Evolutionary conservation across 1,140 invertebrate species (phyloP).

Genomic region (Drosophila setifemur): DNA sequence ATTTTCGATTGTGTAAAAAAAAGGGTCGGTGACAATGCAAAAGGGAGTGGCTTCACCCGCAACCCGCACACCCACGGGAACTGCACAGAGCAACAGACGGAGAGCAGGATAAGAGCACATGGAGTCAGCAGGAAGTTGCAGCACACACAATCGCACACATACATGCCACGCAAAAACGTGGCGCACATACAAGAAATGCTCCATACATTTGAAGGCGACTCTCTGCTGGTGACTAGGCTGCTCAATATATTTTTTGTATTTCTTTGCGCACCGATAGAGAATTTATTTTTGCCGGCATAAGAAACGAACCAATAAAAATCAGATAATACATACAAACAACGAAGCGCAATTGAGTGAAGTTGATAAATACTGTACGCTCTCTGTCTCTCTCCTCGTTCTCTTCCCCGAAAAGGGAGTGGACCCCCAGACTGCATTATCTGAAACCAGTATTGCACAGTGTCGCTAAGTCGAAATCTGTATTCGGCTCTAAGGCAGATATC

Average conservation of each 20-base stretch:
- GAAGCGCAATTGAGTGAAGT: conserved; percentile 31
- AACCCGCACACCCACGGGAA: not conserved
- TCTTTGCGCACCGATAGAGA: conserved; percentile 46
- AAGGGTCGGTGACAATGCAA: conserved; percentile 18
- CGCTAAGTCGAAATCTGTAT: not conserved
- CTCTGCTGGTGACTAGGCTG: conserved; percentile 52
- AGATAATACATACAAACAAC: conserved; percentile 54
- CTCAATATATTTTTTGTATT: conserved; percentile 51
- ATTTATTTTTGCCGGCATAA: conserved; percentile 37
- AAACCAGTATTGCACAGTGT: conserved; percentile 11
- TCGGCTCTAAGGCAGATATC: conserved; percentile 20
- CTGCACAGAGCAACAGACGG: conserved; percentile 43
- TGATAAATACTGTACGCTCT: conserved; percentile 40
- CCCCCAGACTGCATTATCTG: conserved; percentile 29
- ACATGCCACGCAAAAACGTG: conserved; percentile 52
- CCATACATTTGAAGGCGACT: conserved; percentile 32
- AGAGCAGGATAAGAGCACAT: conserved; percentile 55
- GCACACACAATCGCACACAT: conserved; percentile 25
- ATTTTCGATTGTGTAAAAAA: not conserved
- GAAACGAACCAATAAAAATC: conserved; percentile 25
- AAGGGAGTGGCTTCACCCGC: conserved; percentile 54
- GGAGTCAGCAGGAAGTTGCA: conserved; percentile 71
- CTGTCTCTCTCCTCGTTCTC: not conserved
- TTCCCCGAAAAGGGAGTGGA: conserved; percentile 22
- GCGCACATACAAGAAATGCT: conserved; percentile 61